These are phyloP conservation scores for Genyomyrus donnyi DNA, from an alignment of 2,113 vertebrate species.

Conservation along the genomic window DNA sequence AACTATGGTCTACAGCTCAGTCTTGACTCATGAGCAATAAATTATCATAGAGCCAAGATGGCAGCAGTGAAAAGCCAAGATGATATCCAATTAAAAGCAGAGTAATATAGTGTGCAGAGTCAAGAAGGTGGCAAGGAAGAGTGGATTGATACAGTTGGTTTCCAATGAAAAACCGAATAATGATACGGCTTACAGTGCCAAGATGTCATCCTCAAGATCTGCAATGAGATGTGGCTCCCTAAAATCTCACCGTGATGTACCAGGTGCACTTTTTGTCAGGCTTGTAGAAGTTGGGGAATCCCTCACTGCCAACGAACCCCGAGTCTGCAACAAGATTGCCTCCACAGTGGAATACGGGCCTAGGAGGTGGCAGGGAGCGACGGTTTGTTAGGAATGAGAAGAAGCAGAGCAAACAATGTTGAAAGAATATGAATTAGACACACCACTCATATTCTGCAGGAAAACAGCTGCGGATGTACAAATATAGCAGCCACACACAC, in stretches of 20 bases:
- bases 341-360: conserved; percentile 77
- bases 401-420: neutral
- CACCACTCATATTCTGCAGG: neutral
- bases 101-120: neutral
- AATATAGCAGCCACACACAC: neutral
- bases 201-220: neutral
- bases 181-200: neutral
- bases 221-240: neutral
- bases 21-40: neutral
- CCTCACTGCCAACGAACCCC: conserved; percentile 78
- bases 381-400: neutral
- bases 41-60: neutral
- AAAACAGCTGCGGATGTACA: neutral
- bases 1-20: neutral
- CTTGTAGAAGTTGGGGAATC: conserved; percentile 75
- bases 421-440: neutral
- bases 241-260: conserved; percentile 75
- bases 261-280: conserved; percentile 74
- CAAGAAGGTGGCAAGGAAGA: neutral
- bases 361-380: conserved; percentile 31
- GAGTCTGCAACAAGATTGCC: conserved; percentile 68
- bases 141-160: neutral
- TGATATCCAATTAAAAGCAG: neutral
- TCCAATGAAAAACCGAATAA: neutral
- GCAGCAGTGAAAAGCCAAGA: neutral